phyloP scores from a whole-genome alignment of 35 echinoderm and acorn worm genomes.

The Ptychodera flava region DNA sequence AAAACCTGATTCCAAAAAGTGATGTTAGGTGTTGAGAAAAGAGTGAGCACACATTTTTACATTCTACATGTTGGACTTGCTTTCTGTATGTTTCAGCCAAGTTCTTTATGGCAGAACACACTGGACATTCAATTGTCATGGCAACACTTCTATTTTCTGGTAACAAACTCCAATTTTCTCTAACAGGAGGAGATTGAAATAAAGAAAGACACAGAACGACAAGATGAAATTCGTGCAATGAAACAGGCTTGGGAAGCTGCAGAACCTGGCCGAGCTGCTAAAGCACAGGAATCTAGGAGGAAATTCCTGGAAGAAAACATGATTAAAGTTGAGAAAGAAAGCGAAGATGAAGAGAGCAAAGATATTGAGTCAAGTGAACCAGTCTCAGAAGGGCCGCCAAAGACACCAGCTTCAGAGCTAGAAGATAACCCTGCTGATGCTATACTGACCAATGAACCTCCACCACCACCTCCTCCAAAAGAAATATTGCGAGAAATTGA shows the following conservation, averaged over 20 bases:
- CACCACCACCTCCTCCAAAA: constrained; percentile 82
- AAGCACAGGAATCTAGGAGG: constrained; percentile 67
- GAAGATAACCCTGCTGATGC: constrained; percentile 57
- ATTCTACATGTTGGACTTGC: too few relatives aligned
- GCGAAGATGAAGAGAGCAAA: constrained; percentile 28
- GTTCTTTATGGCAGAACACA: too few relatives aligned
- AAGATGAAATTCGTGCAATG: constrained; percentile 97
- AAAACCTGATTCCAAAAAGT: too few relatives aligned
- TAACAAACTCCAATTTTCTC: too few relatives aligned
- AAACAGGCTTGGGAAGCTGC: constrained; percentile 98
- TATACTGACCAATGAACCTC: constrained; percentile 85
- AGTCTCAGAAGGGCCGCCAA: neutral
- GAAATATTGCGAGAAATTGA: constrained; percentile 80
- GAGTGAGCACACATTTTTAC: too few relatives aligned
- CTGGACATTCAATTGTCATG: too few relatives aligned
- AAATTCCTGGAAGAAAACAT: constrained; percentile 94
- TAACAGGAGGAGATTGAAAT: constrained; percentile 91
- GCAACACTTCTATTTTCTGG: too few relatives aligned
- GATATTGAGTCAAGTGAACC: constrained; percentile 25
- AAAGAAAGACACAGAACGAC: constrained; percentile 85
- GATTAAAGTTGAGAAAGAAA: constrained; percentile 69
- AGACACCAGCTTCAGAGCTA: constrained; percentile 56
- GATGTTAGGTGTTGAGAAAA: too few relatives aligned
- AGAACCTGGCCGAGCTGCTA: constrained; percentile 85
- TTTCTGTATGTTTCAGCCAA: too few relatives aligned